phyloP scores from a whole-genome alignment of 2,888 invertebrate genomes.

The Mantis religiosa region DNA sequence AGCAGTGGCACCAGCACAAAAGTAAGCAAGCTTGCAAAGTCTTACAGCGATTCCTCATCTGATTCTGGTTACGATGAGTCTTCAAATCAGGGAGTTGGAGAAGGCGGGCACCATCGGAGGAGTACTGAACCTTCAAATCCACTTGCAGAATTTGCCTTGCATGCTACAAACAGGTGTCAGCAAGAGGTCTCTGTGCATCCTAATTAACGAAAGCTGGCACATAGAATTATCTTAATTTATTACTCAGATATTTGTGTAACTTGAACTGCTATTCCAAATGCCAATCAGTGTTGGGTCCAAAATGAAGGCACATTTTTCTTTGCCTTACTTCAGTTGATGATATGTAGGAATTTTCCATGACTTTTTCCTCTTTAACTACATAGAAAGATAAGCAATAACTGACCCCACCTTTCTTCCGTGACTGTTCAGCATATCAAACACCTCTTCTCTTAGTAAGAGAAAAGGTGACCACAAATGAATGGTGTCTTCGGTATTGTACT shows the following conservation, averaged over 20 bases:
- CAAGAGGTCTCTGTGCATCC: slow-evolving; percentile 20
- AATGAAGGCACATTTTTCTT: slow-evolving; percentile 22
- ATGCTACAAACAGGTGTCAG: slow-evolving; percentile 28
- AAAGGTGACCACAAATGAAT: slow-evolving; percentile 20
- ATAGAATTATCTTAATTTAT: slow-evolving; percentile 30
- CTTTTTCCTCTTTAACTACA: slow-evolving; percentile 6
- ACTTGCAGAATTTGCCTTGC: slow-evolving; percentile 29
- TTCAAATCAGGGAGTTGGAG: slow-evolving; percentile 49
- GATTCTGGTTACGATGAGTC: slow-evolving; percentile 71
- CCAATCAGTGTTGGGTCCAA: slow-evolving; percentile 32
- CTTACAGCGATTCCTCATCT: slow-evolving; percentile 63
- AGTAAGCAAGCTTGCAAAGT: slow-evolving; percentile 43
- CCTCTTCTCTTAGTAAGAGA: slow-evolving; percentile 9
- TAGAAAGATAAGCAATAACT: slow-evolving; percentile 28
- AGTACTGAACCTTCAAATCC: slow-evolving; percentile 17
- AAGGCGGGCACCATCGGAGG: background rate
- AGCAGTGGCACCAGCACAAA: slow-evolving; percentile 28
- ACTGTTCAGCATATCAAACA: slow-evolving; percentile 31
- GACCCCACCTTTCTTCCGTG: slow-evolving; percentile 23
- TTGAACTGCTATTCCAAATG: slow-evolving; percentile 27
- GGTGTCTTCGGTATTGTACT: slow-evolving; percentile 31
- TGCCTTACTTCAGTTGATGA: slow-evolving; percentile 6
- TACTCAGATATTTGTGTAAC: slow-evolving; percentile 13
- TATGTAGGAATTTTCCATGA: slow-evolving; percentile 22
- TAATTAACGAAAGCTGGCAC: slow-evolving; percentile 31